phyloP scores from a whole-genome alignment of 1,140 invertebrate genomes.

The Parasteatoda tepidariorum region DNA sequence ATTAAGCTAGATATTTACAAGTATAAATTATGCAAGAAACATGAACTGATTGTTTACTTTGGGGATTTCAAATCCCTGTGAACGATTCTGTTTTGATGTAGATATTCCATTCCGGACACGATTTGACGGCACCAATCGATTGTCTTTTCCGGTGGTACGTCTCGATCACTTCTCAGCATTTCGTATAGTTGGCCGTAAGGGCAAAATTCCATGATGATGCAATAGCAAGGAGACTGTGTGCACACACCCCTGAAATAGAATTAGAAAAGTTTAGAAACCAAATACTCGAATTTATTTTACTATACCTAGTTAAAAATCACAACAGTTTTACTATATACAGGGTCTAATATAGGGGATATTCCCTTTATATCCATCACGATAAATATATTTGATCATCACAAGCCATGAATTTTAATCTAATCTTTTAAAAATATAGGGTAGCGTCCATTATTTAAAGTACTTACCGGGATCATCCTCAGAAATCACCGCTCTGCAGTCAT shows the following conservation, averaged over 20 bases:
- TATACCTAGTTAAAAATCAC: background rate
- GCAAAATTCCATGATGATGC: slow-evolving; percentile 98
- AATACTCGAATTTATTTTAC: background rate
- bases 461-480: too few relatives aligned
- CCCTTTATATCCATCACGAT: too few relatives aligned
- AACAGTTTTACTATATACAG: background rate
- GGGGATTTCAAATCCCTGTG: slow-evolving; percentile 96
- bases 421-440: too few relatives aligned
- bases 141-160: slow-evolving; percentile 84
- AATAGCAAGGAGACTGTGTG: slow-evolving; percentile 90
- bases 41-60: too few relatives aligned
- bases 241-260: slow-evolving; percentile 78
- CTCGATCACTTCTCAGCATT: slow-evolving; percentile 82
- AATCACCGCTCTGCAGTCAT: too few relatives aligned
- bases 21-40: too few relatives aligned
- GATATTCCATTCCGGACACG: slow-evolving; percentile 94
- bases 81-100: slow-evolving; percentile 96
- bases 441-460: too few relatives aligned
- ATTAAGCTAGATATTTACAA: too few relatives aligned
- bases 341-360: background rate
- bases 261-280: background rate
- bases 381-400: too few relatives aligned
- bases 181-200: slow-evolving; percentile 96
- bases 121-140: slow-evolving; percentile 96
- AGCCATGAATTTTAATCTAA: too few relatives aligned